phyloP scores from a whole-genome alignment of 2,113 vertebrate species.

The Alethe diademata region DNA sequence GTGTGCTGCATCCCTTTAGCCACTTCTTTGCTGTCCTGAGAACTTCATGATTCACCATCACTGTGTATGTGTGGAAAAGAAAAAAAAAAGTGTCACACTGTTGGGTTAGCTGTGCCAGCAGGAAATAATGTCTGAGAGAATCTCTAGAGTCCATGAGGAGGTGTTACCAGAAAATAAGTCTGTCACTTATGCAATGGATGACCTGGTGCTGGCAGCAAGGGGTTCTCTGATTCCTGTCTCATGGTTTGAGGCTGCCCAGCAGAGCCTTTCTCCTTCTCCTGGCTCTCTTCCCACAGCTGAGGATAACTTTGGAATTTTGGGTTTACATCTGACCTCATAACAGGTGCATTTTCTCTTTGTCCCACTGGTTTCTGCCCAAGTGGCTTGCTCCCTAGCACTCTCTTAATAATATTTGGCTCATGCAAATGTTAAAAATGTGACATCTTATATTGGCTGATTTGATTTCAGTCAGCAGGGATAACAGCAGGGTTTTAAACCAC shows the following conservation, averaged over 20 bases:
- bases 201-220: not conserved
- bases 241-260: not conserved
- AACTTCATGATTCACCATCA: conserved; percentile 69
- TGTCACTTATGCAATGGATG: not conserved
- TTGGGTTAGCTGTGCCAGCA: not conserved
- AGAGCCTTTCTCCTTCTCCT: not conserved
- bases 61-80: conserved; percentile 38
- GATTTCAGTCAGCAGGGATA: not conserved
- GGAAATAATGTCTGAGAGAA: not conserved
- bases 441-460: not conserved
- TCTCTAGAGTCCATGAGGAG: not conserved
- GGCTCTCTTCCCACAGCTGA: not conserved
- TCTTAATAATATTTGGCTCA: not conserved
- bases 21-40: not conserved
- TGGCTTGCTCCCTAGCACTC: not conserved
- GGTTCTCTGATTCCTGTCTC: not conserved
- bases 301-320: not conserved
- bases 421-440: not conserved
- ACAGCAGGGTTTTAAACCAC: not conserved
- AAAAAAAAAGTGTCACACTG: not conserved
- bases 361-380: not conserved
- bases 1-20: conserved; percentile 1
- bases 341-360: not conserved
- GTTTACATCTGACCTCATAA: not conserved
- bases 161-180: not conserved